phyloP scores from a whole-genome alignment of 2,888 invertebrate genomes.

The Mimas tiliae region DNA sequence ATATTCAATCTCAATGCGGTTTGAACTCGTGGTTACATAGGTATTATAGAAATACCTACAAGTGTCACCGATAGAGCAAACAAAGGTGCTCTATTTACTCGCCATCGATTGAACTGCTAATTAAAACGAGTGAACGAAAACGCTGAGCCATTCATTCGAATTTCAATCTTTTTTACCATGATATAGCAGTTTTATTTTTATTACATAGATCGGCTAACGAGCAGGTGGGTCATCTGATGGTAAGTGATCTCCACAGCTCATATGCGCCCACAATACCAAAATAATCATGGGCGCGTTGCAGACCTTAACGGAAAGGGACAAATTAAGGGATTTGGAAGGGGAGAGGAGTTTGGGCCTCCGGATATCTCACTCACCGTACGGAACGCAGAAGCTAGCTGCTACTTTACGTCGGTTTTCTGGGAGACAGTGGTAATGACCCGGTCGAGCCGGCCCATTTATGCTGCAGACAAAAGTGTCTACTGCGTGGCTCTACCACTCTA shows the following conservation, averaged over 20 bases:
- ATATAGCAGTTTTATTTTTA: background rate
- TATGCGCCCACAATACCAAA: background rate
- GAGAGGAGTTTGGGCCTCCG: background rate
- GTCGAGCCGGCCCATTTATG: background rate
- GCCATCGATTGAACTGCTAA: too few relatives aligned
- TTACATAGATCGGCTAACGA: background rate
- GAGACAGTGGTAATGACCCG: background rate
- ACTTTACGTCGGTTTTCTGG: background rate
- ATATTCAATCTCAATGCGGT: too few relatives aligned
- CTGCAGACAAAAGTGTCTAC: background rate
- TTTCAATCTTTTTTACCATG: too few relatives aligned
- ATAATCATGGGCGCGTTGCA: background rate
- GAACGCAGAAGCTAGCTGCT: background rate
- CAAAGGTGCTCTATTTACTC: too few relatives aligned
- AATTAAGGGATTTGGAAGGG: background rate
- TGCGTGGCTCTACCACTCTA: background rate
- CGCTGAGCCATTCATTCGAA: too few relatives aligned
- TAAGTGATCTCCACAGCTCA: background rate
- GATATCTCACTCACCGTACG: background rate
- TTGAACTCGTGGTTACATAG: too few relatives aligned
- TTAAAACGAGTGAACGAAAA: too few relatives aligned
- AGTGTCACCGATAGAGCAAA: too few relatives aligned
- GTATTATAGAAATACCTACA: too few relatives aligned
- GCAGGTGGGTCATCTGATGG: background rate
- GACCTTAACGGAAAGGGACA: background rate